phyloP scores from a whole-genome alignment of 1,140 invertebrate species.

The Drosophila pachea region DNA sequence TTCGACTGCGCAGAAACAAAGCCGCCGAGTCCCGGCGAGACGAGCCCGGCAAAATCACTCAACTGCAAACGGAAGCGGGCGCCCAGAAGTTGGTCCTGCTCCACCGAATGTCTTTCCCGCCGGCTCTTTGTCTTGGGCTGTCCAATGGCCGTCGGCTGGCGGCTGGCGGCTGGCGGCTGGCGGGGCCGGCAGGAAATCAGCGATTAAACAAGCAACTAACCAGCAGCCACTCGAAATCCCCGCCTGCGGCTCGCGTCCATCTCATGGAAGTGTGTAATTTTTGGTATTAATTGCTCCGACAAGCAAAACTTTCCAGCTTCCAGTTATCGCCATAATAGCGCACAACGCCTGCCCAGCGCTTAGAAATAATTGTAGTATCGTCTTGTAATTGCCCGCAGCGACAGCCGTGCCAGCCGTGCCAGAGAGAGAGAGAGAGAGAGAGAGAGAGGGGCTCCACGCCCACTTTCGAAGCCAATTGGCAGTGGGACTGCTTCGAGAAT shows the following conservation, averaged over 20 bases:
- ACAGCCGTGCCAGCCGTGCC: too few species aligned
- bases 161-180: background rate
- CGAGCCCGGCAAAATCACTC: slow-evolving; percentile 57
- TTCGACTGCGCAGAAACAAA: slow-evolving; percentile 66
- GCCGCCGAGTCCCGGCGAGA: too few species aligned
- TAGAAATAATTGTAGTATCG: slow-evolving; percentile 72
- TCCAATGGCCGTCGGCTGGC: slow-evolving; percentile 4
- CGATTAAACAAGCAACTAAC: slow-evolving; percentile 73
- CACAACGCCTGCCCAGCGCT: slow-evolving; percentile 43
- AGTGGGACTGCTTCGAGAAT: slow-evolving; percentile 47
- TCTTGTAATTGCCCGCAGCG: slow-evolving; percentile 68
- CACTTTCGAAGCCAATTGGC: slow-evolving; percentile 40
- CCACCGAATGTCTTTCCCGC: background rate
- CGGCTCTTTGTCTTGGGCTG: background rate
- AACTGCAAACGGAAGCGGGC: slow-evolving; percentile 71
- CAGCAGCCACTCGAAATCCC: slow-evolving; percentile 44
- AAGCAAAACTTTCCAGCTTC: slow-evolving; percentile 64
- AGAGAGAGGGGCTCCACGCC: slow-evolving; percentile 38
- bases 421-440: background rate
- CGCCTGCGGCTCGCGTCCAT: slow-evolving; percentile 29
- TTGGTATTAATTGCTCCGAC: slow-evolving; percentile 69
- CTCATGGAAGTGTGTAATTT: slow-evolving; percentile 69
- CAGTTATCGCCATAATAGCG: slow-evolving; percentile 53
- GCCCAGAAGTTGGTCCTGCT: slow-evolving; percentile 65
- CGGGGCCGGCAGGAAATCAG: slow-evolving; percentile 65